These are phyloP conservation scores for Tetropium fuscum DNA, from an alignment of 2,888 invertebrate genomes.

Conservation along the genomic window DNA sequence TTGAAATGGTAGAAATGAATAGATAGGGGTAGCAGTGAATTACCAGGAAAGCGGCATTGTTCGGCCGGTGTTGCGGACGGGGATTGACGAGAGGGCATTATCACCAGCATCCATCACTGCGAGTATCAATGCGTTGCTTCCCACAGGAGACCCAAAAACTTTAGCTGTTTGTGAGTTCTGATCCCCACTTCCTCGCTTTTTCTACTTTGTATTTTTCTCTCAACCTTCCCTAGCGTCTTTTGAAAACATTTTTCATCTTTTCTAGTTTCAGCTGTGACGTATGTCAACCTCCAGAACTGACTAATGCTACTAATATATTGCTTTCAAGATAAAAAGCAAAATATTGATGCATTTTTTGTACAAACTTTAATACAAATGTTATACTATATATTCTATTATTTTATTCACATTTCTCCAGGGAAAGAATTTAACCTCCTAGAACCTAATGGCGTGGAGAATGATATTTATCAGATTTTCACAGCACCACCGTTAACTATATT, in stretches of 20 bases:
- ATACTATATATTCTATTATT: not conserved
- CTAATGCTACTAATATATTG: constrained; percentile 54
- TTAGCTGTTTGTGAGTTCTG: constrained; percentile 61
- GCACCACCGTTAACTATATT: no score
- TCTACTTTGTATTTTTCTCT: constrained; percentile 61
- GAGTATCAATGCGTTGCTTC: constrained; percentile 67
- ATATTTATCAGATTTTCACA: no score
- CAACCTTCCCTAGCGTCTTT: constrained; percentile 57
- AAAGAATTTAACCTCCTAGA: no score
- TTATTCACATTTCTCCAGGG: no score
- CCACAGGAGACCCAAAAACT: constrained; percentile 66
- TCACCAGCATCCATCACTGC: constrained; percentile 68
- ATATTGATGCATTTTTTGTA: constrained; percentile 23
- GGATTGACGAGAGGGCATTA: constrained; percentile 70
- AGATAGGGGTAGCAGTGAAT: constrained; percentile 65
- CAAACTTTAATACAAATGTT: constrained; percentile 12
- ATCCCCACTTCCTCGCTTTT: constrained; percentile 58
- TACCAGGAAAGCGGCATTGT: constrained; percentile 67
- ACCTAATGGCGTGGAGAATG: no score
- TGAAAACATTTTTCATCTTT: constrained; percentile 66
- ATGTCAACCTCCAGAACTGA: constrained; percentile 64
- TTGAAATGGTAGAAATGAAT: constrained; percentile 59
- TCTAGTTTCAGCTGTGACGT: constrained; percentile 65
- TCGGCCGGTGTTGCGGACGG: constrained; percentile 69
- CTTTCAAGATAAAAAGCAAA: constrained; percentile 26